Evolutionary conservation across 2,797 vertebrate genomes (phyloP).

Genomic region (Trachops cirrhosus): DNA sequence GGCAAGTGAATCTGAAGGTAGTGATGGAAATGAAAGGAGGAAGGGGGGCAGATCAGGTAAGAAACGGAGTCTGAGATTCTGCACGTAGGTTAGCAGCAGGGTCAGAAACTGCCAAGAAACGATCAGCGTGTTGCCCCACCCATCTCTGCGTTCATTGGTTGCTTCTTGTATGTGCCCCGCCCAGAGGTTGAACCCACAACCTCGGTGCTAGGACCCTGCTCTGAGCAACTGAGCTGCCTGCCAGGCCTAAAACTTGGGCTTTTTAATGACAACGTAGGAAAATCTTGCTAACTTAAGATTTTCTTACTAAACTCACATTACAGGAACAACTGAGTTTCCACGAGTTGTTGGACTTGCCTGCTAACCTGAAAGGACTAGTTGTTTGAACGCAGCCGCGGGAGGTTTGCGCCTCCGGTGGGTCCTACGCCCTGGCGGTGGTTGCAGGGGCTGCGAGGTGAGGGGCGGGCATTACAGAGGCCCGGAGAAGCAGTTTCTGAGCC

Average conservation of each 20-base stretch:
- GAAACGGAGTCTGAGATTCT: not conserved
- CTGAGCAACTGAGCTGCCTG: too few relatives aligned
- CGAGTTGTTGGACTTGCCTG: not conserved
- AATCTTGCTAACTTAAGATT: not conserved
- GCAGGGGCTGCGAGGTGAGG: too few relatives aligned
- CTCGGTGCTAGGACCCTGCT: too few relatives aligned
- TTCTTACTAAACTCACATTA: not conserved
- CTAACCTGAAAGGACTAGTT: not conserved
- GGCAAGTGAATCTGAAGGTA: not conserved
- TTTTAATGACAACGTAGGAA: conserved; percentile 13
- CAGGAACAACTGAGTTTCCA: not conserved
- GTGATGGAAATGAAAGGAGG: not conserved
- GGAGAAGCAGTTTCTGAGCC: not conserved
- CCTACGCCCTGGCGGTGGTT: accelerated
- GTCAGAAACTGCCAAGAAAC: not conserved
- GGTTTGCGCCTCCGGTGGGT: accelerated
- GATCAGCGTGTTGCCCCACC: too few relatives aligned
- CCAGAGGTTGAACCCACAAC: too few relatives aligned
- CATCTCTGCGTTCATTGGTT: too few relatives aligned
- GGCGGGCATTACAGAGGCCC: not conserved
- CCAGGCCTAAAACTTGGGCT: not conserved
- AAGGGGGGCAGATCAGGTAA: not conserved
- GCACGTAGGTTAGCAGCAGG: accelerated
- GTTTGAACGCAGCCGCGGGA: not conserved
- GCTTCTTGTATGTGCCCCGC: too few relatives aligned